Conservation (phyloP, 1,140 invertebrate species). For the Drosophila subobscura region DNA sequence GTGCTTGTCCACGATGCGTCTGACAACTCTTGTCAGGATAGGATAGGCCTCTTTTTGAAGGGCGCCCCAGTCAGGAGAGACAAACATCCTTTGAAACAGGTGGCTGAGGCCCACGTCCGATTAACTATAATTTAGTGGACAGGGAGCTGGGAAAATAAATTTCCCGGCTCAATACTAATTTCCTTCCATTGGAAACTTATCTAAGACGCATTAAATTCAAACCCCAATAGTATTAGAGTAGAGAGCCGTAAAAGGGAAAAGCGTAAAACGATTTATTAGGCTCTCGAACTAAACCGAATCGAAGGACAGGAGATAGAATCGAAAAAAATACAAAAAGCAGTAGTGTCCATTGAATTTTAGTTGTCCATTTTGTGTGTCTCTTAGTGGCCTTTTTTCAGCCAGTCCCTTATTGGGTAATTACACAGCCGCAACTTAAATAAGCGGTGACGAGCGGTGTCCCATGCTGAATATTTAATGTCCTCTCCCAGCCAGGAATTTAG, state of each 20-base stretch:
- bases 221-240: slow-evolving; percentile 15
- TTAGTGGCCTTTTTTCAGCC: slow-evolving; percentile 33
- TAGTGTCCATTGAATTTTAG: slow-evolving; percentile 37
- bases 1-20: slow-evolving; percentile 5
- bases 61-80: slow-evolving; percentile 6
- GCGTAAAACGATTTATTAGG: slow-evolving; percentile 59
- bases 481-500: slow-evolving; percentile 6
- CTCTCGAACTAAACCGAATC: slow-evolving; percentile 35
- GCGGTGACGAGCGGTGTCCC: slow-evolving; percentile 50
- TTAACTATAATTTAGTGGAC: slow-evolving; percentile 58
- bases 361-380: slow-evolving; percentile 45
- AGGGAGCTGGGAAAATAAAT: slow-evolving; percentile 33
- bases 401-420: slow-evolving; percentile 61
- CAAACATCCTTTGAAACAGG: slow-evolving; percentile 34
- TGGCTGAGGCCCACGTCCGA: slow-evolving; percentile 21
- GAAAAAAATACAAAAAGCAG: slow-evolving; percentile 40
- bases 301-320: not conserved
- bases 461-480: slow-evolving; percentile 73
- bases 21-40: slow-evolving; percentile 48
- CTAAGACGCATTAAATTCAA: slow-evolving; percentile 63
- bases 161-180: slow-evolving; percentile 50
- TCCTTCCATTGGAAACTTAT: slow-evolving; percentile 54
- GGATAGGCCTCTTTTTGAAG: slow-evolving; percentile 31
- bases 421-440: slow-evolving; percentile 66
- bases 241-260: slow-evolving; percentile 38